Percentiles rank a stretch among this genome's conserved stretches.
phyloP scores from a whole-genome alignment of 1,140 invertebrate genomes.

The Trichogramma pretiosum region DNA sequence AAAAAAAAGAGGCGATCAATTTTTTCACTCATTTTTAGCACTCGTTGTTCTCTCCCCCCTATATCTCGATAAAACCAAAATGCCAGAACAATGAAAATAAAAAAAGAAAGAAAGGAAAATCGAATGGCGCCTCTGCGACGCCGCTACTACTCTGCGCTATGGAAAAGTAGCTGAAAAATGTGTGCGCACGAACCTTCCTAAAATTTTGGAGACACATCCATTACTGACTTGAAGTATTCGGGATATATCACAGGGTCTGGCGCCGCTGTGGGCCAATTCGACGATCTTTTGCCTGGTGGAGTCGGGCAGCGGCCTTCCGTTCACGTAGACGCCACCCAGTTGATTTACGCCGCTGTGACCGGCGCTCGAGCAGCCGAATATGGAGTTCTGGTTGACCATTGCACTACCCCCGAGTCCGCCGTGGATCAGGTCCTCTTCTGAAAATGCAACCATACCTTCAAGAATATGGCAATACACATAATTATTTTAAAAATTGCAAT shows the following conservation, averaged over 20 bases:
- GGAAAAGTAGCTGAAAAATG: not conserved
- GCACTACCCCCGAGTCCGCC: constrained; percentile 39
- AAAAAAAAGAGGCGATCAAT: not conserved
- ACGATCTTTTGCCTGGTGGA: constrained; percentile 96
- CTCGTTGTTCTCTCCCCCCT: no score
- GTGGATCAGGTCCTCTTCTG: constrained; percentile 46
- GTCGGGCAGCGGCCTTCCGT: constrained; percentile 93
- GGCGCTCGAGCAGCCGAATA: constrained; percentile 68
- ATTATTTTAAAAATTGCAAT: no score
- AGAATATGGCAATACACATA: no score
- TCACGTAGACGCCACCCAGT: constrained; percentile 95
- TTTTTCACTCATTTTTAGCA: not conserved
- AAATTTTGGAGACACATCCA: constrained; percentile 90
- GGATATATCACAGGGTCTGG: constrained; percentile 95
- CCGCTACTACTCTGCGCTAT: no score
- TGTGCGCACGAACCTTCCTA: constrained; percentile 77
- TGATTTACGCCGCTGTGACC: constrained; percentile 97
- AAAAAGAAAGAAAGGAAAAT: constrained; percentile 1
- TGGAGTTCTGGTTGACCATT: constrained; percentile 51
- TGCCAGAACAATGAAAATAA: not conserved
- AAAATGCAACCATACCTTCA: no score
- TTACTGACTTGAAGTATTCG: constrained; percentile 94
- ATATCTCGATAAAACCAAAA: no score
- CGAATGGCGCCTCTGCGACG: no score
- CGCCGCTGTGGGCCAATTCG: constrained; percentile 92